Evolutionary conservation across 2,797 vertebrate species (phyloP), one percentile per base, ranked within the genome.

Genomic region (Apogon talboti): DNA sequence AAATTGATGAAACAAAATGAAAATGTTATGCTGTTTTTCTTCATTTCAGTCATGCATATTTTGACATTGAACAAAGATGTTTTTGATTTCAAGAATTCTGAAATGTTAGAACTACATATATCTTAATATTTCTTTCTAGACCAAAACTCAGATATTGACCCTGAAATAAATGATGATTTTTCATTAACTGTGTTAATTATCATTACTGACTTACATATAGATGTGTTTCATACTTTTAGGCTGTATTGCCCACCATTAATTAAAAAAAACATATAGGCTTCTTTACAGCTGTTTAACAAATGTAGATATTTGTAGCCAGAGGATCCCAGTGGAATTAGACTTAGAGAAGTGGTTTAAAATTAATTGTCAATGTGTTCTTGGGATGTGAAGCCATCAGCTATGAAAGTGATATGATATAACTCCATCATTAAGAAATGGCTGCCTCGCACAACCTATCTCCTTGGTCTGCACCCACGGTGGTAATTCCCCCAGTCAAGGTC

Each of bases 401-500:
- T 71, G 64, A 69, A 80, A 74, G 58, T 51, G 60, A 71, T 71
- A 64, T 80, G 64, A 74, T 77, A 69, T 67, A 71, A 86, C 43
- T 80, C 52, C 35, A 64, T 82, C 76, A 86, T 89, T 87, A 84
- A 64, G 71, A 80, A 84, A 77, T 71, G 62, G 48, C 74, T 74
- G 63, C 69, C 78, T 85, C 46, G 65, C 72, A 58, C 50, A 78
- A 71, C 74, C 70, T 64, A 38, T 87, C 71, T 84, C 77, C 71
- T 90, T 85, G 74, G 68, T 71, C 62, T 80, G 58, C 66, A 76
- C 73, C 66, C 60, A 66, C 4, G 18, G 62, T 58, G 78, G 51
- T 75, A 60, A 78, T 88, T 86, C 74, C 48, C 71, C 41, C 50
- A 52, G 78, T 86, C 82, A 92, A 92, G 88, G 88, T 91, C 87